Percentiles rank a stretch among this genome's conserved stretches.
Evolutionary conservation across 2,797 vertebrate genomes (phyloP).

Genomic region (Phyllotis vaccarum): DNA sequence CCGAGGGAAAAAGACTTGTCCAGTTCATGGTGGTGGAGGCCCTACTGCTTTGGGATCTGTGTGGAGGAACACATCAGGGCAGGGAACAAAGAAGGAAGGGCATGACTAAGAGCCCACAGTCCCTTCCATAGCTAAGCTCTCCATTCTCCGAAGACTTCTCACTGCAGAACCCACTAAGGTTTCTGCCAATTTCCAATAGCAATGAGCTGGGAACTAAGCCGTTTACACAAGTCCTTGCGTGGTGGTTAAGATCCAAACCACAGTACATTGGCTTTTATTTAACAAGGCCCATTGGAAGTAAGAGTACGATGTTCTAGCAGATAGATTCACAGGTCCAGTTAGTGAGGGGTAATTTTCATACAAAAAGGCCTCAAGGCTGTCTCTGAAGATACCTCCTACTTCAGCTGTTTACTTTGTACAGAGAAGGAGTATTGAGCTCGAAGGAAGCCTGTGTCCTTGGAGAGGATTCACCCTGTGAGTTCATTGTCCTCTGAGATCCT

Average conservation of each 20-base stretch:
- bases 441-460: not conserved
- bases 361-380: conserved; percentile 21
- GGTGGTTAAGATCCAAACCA: not conserved
- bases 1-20: not conserved
- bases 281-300: not conserved
- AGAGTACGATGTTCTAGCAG: not conserved
- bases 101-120: no score
- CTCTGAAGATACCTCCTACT: not conserved
- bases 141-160: not conserved
- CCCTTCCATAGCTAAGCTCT: not conserved
- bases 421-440: not conserved
- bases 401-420: not conserved
- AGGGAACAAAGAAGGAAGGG: not conserved
- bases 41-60: not conserved
- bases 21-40: not conserved
- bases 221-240: not conserved
- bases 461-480: not conserved
- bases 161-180: not conserved
- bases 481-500: not conserved
- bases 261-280: conserved; percentile 33
- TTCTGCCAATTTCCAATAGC: not conserved
- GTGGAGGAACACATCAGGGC: not conserved
- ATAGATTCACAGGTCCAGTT: not conserved
- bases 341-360: conserved; percentile 21
- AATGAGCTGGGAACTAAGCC: not conserved